phyloP scores from a whole-genome alignment of 2,888 invertebrate species.

The Andrena chrysosceles region DNA sequence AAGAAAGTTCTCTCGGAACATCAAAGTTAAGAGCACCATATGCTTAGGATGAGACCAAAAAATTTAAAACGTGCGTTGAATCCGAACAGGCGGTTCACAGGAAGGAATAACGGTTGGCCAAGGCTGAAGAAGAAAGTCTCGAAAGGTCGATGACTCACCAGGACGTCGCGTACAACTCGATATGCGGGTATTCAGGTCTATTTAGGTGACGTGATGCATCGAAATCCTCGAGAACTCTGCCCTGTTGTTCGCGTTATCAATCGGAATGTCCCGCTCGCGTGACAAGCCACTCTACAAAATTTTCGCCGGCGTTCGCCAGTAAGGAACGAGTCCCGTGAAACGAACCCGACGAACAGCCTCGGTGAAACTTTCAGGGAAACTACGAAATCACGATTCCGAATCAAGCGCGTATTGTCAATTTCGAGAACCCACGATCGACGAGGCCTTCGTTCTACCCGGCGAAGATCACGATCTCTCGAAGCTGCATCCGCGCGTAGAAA shows the following conservation, averaged over 20 bases:
- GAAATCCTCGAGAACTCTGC: slow-evolving; percentile 4
- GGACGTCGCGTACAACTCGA: not conserved
- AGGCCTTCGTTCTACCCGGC: not conserved
- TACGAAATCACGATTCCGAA: slow-evolving; percentile 1
- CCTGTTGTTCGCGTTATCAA: not conserved
- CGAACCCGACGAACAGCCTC: not conserved
- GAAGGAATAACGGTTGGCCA: slow-evolving; percentile 36
- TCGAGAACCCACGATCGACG: slow-evolving; percentile 25
- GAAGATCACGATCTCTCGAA: slow-evolving; percentile 40
- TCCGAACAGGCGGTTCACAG: not conserved
- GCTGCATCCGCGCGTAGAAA: slow-evolving; percentile 67
- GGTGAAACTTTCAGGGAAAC: slow-evolving; percentile 2
- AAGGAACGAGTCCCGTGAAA: not conserved
- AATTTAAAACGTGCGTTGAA: slow-evolving; percentile 3
- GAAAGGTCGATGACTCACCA: slow-evolving; percentile 29
- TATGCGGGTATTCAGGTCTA: not conserved
- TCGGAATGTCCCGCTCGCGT: slow-evolving; percentile 14
- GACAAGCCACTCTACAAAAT: not conserved
- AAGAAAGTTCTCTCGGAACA: not conserved
- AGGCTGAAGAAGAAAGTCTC: slow-evolving; percentile 17
- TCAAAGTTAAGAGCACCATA: not conserved
- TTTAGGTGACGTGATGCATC: slow-evolving; percentile 10
- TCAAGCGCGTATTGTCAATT: slow-evolving; percentile 15
- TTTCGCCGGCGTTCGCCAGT: not conserved
- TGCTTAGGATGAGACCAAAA: not conserved